Percentiles rank a stretch among this genome's conserved stretches.
Evolutionary conservation across 2,888 invertebrate species (phyloP).

Genomic region (Pinctada fucata): DNA sequence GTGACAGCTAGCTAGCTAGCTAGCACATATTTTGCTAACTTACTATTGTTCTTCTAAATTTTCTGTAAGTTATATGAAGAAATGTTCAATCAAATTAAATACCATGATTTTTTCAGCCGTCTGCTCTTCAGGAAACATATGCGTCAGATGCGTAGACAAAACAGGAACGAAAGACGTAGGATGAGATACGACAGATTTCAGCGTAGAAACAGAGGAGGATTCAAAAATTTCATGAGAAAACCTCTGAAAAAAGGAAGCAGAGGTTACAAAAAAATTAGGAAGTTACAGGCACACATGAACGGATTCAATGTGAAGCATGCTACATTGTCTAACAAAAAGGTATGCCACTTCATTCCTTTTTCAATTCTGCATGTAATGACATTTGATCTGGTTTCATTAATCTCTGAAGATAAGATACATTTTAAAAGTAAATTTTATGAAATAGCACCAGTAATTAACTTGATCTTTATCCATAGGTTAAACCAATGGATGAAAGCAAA

Average conservation of each 20-base stretch:
- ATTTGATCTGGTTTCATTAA: no score
- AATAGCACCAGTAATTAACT: no score
- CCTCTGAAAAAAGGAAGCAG: neutral
- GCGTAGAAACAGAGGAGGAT: neutral
- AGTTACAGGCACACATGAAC: neutral
- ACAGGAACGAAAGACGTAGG: neutral
- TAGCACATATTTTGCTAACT: no score
- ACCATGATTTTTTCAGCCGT: neutral
- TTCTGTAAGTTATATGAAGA: neutral
- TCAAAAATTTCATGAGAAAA: neutral
- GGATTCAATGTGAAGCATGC: neutral
- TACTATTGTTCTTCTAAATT: no score
- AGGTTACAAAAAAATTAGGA: neutral
- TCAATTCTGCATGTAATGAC: neutral
- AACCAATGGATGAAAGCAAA: neutral
- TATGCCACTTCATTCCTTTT: neutral
- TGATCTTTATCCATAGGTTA: neutral
- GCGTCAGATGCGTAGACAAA: neutral
- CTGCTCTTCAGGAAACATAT: neutral
- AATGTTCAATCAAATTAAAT: neutral
- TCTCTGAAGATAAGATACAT: no score
- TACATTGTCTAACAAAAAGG: neutral
- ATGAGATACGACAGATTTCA: neutral
- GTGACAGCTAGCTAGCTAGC: no score
- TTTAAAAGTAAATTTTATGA: no score